These are phyloP conservation scores for Syrmaticus mikado DNA, from an alignment of 2,113 vertebrate species.

Conservation along the genomic window DNA sequence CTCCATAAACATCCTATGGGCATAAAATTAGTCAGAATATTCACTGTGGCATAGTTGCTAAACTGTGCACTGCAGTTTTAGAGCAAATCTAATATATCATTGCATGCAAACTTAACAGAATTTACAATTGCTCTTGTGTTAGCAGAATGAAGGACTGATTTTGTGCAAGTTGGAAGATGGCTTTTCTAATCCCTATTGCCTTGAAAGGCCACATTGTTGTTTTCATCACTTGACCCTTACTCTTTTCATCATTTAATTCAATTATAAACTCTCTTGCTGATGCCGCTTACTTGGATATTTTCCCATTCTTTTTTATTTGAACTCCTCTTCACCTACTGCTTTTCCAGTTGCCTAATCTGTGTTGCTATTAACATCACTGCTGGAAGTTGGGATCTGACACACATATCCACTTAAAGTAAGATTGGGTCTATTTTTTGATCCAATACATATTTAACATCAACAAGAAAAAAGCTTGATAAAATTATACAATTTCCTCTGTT, in stretches of 20 bases:
- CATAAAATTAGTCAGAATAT: neutral
- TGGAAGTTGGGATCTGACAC: constrained; percentile 21
- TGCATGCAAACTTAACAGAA: constrained; percentile 43
- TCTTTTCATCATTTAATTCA: constrained; percentile 70
- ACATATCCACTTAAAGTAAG: constrained; percentile 12
- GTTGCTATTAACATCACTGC: neutral
- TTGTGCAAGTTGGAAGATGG: constrained; percentile 47
- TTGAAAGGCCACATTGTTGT: constrained; percentile 67
- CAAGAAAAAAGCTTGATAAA: neutral
- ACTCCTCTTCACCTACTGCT: constrained; percentile 44
- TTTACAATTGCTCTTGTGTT: constrained; percentile 66
- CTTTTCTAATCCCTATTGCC: constrained; percentile 32
- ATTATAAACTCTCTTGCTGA: constrained; percentile 54
- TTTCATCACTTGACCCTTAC: constrained; percentile 62
- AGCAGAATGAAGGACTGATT: constrained; percentile 50
- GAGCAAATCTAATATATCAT: constrained; percentile 3
- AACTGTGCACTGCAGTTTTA: neutral
- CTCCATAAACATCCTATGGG: constrained; percentile 8
- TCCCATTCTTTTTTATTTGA: constrained; percentile 47
- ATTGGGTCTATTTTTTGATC: constrained; percentile 33
- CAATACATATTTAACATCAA: neutral
- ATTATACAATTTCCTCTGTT: constrained; percentile 10
- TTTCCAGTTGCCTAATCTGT: constrained; percentile 47
- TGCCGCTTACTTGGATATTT: constrained; percentile 12
- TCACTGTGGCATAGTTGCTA: neutral